These are phyloP conservation scores for Brachionus koreanus DNA, from an alignment of 1,140 invertebrate genomes.

Conservation along the genomic window DNA sequence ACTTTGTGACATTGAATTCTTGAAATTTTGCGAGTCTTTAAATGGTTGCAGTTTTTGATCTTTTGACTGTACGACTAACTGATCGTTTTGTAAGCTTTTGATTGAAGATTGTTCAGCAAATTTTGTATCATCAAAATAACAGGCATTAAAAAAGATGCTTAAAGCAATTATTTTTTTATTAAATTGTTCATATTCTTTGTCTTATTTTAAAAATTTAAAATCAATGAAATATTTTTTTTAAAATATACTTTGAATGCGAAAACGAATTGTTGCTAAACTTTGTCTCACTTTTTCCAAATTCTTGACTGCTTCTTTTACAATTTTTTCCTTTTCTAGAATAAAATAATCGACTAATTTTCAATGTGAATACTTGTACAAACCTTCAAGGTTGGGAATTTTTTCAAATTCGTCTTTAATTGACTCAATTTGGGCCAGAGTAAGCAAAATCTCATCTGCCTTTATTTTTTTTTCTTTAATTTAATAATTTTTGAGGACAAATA, in stretches of 20 bases:
- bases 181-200: conserved; percentile 1
- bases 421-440: conserved; percentile 8
- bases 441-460: conserved; percentile 4
- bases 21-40: neutral
- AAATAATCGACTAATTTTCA: neutral
- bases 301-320: neutral
- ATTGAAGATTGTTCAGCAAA: neutral
- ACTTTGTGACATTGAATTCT: neutral
- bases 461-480: neutral
- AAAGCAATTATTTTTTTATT: neutral
- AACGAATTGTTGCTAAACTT: neutral
- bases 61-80: neutral
- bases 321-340: neutral
- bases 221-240: neutral
- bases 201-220: neutral
- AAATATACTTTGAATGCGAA: neutral
- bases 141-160: neutral
- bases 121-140: neutral
- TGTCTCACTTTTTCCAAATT: neutral
- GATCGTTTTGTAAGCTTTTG: neutral
- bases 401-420: conserved; percentile 5
- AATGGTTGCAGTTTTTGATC: neutral
- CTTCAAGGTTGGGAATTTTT: neutral
- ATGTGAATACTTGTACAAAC: neutral
- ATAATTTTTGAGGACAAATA: too few species aligned